phyloP scores from a whole-genome alignment of 2,797 vertebrate species.

The Cynodonichthys magdalenae region DNA sequence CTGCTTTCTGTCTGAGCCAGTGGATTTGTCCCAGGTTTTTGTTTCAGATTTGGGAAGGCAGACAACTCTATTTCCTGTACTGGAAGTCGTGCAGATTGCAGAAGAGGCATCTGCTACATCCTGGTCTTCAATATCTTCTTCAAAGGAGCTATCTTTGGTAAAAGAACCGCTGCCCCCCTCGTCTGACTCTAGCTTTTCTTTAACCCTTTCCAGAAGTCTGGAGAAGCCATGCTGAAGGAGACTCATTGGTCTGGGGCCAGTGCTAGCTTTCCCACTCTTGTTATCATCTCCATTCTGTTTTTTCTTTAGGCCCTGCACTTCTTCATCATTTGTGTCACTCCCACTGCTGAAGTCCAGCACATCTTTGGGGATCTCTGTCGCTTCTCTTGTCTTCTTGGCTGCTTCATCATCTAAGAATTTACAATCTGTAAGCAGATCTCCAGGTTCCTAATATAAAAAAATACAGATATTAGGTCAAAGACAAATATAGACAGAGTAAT shows the following conservation, averaged over 20 bases:
- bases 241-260: conserved; percentile 70
- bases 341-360: conserved; percentile 83
- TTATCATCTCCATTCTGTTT: conserved; percentile 48
- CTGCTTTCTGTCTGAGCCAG: conserved; percentile 63
- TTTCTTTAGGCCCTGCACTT: conserved; percentile 47
- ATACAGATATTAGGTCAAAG: neutral
- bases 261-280: conserved; percentile 21
- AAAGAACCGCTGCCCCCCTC: conserved; percentile 37
- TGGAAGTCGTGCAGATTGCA: conserved; percentile 16
- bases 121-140: conserved; percentile 50
- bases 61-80: conserved; percentile 4
- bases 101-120: conserved; percentile 27
- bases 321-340: conserved; percentile 87
- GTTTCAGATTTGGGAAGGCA: conserved; percentile 11
- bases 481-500: neutral
- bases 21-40: conserved; percentile 54
- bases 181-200: conserved; percentile 34
- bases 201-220: conserved; percentile 75
- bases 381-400: conserved; percentile 17
- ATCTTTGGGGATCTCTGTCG: conserved; percentile 21
- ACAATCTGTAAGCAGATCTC: conserved; percentile 10
- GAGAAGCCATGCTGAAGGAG: conserved; percentile 86
- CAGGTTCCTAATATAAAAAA: conserved; percentile 49
- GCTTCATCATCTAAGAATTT: conserved; percentile 11
- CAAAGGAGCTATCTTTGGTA: conserved; percentile 52